phyloP scores from a whole-genome alignment of 2,113 vertebrate species.

The Lepus americanus region DNA sequence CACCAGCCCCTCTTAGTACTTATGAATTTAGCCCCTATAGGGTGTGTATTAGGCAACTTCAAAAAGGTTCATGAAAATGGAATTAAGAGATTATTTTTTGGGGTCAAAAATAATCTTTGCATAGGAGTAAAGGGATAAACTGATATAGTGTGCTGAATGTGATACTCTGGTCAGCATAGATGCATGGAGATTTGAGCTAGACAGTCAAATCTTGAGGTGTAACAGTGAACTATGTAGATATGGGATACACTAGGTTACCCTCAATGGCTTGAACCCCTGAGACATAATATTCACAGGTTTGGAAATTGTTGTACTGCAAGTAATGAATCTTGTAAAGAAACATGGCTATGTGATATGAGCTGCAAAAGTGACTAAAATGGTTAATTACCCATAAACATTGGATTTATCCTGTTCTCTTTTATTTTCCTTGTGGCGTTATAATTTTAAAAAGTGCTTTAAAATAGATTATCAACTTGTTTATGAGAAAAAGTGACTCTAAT shows the following conservation, averaged over 20 bases:
- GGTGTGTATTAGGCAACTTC: not conserved
- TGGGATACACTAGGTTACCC: not conserved
- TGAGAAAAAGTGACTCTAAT: slow-evolving; percentile 48
- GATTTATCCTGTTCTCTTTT: not conserved
- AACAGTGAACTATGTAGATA: not conserved
- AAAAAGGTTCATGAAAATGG: no score
- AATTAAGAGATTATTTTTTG: no score
- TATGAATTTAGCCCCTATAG: not conserved
- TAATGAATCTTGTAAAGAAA: not conserved
- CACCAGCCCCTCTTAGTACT: no score
- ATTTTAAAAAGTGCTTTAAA: slow-evolving; percentile 60
- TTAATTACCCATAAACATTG: not conserved
- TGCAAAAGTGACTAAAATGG: not conserved
- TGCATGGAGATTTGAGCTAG: not conserved
- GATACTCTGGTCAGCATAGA: not conserved
- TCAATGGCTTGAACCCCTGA: not conserved
- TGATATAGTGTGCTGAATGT: not conserved
- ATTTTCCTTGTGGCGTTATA: not conserved
- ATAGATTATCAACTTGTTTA: slow-evolving; percentile 62
- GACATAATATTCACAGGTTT: not conserved
- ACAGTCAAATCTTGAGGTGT: not conserved
- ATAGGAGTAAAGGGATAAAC: not conserved
- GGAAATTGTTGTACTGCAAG: not conserved
- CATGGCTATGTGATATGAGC: not conserved
- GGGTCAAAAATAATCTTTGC: no score